Conservation (phyloP, 1,140 invertebrate genomes). For the Calliphora vicina region DNA sequence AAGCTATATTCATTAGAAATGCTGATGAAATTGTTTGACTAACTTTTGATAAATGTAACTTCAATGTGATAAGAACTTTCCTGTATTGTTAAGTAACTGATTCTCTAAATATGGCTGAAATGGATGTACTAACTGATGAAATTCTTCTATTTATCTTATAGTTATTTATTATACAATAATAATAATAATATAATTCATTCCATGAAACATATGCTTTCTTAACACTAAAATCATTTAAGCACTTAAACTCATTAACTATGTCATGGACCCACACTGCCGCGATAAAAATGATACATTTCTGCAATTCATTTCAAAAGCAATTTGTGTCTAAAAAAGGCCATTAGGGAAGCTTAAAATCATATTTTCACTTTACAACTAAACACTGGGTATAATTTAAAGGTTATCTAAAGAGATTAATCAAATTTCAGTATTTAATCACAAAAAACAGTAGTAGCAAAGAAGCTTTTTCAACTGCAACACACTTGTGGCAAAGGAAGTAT, state of each 20-base stretch:
- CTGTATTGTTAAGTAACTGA: too few relatives aligned
- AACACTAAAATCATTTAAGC: not conserved
- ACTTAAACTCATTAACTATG: not conserved
- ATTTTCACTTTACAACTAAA: slow-evolving; percentile 11
- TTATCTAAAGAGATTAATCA: slow-evolving; percentile 41
- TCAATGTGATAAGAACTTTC: too few relatives aligned
- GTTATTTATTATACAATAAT: too few relatives aligned
- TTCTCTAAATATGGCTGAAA: too few relatives aligned
- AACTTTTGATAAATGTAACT: too few relatives aligned
- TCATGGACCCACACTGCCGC: not conserved
- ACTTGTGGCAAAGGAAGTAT: not conserved
- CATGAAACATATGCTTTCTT: not conserved
- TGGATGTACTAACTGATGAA: too few relatives aligned
- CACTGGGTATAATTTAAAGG: not conserved
- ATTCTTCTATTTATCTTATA: too few relatives aligned
- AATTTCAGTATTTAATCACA: slow-evolving; percentile 19
- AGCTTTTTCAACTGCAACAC: not conserved
- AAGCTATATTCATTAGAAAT: too few relatives aligned
- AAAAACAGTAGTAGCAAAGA: not conserved
- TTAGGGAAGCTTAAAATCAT: not conserved
- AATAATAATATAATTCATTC: too few relatives aligned
- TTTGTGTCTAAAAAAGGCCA: slow-evolving; percentile 18
- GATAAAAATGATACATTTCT: slow-evolving; percentile 23
- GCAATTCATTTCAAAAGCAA: slow-evolving; percentile 29
- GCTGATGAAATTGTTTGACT: too few relatives aligned